Base-by-base conservation (phyloP, 2,797 vertebrate genomes). In the Synaphobranchus kaupii region DNA sequence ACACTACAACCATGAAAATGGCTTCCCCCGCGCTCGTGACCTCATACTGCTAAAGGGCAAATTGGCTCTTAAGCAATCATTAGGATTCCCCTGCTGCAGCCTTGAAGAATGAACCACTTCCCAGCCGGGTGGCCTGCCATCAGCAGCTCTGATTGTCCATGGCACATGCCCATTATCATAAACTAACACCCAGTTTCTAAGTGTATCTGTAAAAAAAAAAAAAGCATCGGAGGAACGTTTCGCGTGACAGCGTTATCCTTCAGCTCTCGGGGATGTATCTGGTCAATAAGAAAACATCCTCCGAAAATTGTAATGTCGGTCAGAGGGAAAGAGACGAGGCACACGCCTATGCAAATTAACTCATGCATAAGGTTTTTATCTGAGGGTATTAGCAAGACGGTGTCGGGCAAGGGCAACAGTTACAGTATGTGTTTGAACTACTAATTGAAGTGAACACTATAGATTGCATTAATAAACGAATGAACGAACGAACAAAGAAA, bases 391-490 rank as follows among this genome's bases (percentile, higher is more conserved):
- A 86, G 39, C 50, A 17, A 86, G 68, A 78, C 31, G 22, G 60
- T 60, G 73, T 31, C 56, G 22, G 12, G 56, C 34, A 56, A 60
- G 22, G 31, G 85, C 34, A 31, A 48, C 73, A 71, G 52, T 60
- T 47, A n/a, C n/a, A n/a, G n/a, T n/a, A 86, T 81, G 52, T 47
- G 76, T 81, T 86, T 86, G 52, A 86, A 80, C 81, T 80, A 73
- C 34, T 86, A 81, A 80, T 80, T 47, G 78, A 76, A 25, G 85
- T 47, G 54, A 52, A 81, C 68, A 66, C 47, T 80, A 31, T 15
- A 44, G 85, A 81, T 60, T 47, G 22, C 85, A 86, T 86, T 34
- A 86, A 86, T 34, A 86, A 86, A 80, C 34, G 56, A 78, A 39
- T 22, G 15, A 50, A 31, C 56, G 50, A 76, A 76, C 22, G 39